Evolutionary conservation across 2,797 vertebrate species (phyloP), one percentile per base, ranked within the genome.

Genomic region (Limnodromus scolopaceus): DNA sequence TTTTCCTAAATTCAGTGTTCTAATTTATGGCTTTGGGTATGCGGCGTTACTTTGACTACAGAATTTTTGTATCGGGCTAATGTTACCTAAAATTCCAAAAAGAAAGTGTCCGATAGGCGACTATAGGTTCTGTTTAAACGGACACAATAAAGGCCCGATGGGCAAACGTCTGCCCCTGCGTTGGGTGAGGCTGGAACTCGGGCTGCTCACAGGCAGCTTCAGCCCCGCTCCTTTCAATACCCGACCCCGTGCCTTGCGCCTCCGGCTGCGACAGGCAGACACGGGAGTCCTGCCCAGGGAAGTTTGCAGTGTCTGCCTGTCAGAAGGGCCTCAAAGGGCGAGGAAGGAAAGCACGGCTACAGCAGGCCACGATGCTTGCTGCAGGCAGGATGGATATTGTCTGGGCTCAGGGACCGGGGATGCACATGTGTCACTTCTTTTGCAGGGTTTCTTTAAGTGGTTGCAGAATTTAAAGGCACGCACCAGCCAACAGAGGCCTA

Each of bases 381-480:
- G 77, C 36, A 36, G 64, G 87, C 79, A 36, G 63, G 32, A 36
- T 82, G 91, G 58, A 68, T 84, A 19, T 71, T 58, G 36, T 58
- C 70, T 77, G 84, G 49, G 46, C 78, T 65, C 36, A 0, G 13
- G 8, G 20, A 27, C 48, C 8, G 4, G 46, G 27, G 69, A 45
- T 84, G 58, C 64, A 68, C 51, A 54, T 65, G 54, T 54, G 53
- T 71, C 65, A 8, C 46, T 54, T 74, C 68, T 90, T 57, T 66
- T 80, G 57, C 80, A 63, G 78, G 14, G 53, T 84, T 93, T 82
- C 82, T 89, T 77, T 63, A 91, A 83, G 72, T 80, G 79, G 49
- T 69, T 91, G 90, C 82, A 93, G 91, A 91, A 88, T 92, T 95
- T 89, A 84, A 75, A 96, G 83, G 87, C 93, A 93, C 1, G 3